These are phyloP conservation scores for Microchrysa polita DNA, from an alignment of 2,888 invertebrate genomes.

Conservation along the genomic window DNA sequence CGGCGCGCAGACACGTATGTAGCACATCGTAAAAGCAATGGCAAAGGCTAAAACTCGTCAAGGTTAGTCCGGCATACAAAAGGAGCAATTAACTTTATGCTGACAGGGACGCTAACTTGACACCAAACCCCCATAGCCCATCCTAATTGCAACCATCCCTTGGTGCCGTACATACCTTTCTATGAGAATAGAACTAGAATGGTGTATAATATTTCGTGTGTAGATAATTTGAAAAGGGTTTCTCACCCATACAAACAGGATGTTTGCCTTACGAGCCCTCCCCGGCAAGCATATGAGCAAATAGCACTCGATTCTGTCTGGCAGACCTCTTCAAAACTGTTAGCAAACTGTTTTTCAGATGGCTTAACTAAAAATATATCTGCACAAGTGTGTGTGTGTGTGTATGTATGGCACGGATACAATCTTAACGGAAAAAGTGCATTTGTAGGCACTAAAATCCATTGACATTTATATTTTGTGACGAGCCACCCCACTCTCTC, in stretches of 20 bases:
- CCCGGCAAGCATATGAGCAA: slow-evolving; percentile 38
- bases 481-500: no score
- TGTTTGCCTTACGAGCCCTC: slow-evolving; percentile 9
- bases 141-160: not conserved
- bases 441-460: slow-evolving; percentile 14
- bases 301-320: slow-evolving; percentile 40
- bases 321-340: slow-evolving; percentile 41
- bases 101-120: slow-evolving; percentile 27
- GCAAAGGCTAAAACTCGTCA: slow-evolving; percentile 34
- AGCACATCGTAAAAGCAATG: not conserved
- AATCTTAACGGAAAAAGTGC: not conserved
- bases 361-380: slow-evolving; percentile 20
- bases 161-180: not conserved
- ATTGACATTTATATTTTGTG: no score
- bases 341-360: slow-evolving; percentile 26
- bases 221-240: slow-evolving; percentile 37
- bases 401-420: not conserved
- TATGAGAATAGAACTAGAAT: not conserved
- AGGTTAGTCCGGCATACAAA: slow-evolving; percentile 40
- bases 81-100: slow-evolving; percentile 41
- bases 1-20: no score
- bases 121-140: not conserved
- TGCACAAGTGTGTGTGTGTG: no score
- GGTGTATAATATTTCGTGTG: not conserved
- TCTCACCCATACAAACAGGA: slow-evolving; percentile 10